Base-by-base conservation (phyloP, 2,797 vertebrate genomes). In the Siniperca obscura region DNA sequence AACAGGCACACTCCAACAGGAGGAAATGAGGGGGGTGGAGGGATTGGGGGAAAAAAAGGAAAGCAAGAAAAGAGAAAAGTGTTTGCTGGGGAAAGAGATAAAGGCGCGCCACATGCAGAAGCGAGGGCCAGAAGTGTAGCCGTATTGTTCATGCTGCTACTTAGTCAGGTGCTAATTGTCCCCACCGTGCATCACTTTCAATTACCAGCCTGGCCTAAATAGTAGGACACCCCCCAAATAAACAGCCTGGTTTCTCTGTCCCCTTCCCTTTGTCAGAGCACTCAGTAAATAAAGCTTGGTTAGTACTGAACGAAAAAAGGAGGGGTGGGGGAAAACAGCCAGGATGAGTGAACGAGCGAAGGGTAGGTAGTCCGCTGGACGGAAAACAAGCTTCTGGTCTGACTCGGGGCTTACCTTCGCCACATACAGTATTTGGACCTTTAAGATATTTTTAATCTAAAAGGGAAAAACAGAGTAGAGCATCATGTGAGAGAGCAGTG, bases 391-490 rank as follows among this genome's bases (percentile, higher is more conserved):
- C 88, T 92, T 84, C 88, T 42, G 78, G 78, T 82, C 90, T 71
- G 87, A 86, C 86, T 83, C 70, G 78, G 90, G 85, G 90, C 98
- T 98, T 99, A 99, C 98, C 98, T 99, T 97, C 84, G 55, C 95
- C 94, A 92, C 70, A 94, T 92, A 95, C 93, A 56, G 93, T 90
- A 95, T 95, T 85, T 92, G 96, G 96, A 96, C 93, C 95, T 87
- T 94, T 95, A 94, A 93, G 94, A 94, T 88, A 93, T 91, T 89
- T 95, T 95, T 96, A 96, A 95, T 96, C 96, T 96, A 96, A 96
- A 94, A 93, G 85, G 86, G 82, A 83, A 87, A 93, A 91, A 86
- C 82, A 92, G 81, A 95, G 91, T 92, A 95, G 76, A 98, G 95
- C 94, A 95, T 90, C 87, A 92, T 69, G 83, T 95, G 89, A 95